phyloP scores from a whole-genome alignment of 2,113 vertebrate genomes.

The Lichenostomus cassidix region DNA sequence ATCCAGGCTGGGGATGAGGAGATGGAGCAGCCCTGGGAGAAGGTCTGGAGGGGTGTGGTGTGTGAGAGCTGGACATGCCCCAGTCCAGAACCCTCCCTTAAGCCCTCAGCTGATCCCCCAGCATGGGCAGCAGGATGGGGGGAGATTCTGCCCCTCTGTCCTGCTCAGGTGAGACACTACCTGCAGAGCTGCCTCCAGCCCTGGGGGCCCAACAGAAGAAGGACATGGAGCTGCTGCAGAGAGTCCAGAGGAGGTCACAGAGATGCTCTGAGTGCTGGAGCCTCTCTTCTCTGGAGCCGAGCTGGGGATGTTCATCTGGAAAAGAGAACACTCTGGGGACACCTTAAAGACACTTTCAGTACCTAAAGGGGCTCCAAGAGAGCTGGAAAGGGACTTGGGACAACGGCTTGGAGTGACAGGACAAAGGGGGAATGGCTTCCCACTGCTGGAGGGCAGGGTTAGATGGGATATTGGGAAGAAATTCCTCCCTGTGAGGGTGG shows the following conservation, averaged over 20 bases:
- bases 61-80: not conserved
- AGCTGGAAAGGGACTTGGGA: not conserved
- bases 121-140: not conserved
- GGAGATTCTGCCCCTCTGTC: not conserved
- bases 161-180: not conserved
- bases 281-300: not conserved
- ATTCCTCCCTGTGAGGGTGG: rapidly evolving
- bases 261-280: not conserved
- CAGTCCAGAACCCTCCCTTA: not conserved
- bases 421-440: not conserved
- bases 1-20: not conserved
- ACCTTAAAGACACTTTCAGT: not conserved
- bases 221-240: not conserved
- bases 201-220: not conserved
- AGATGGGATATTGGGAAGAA: not conserved
- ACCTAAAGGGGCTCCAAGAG: not conserved
- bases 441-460: not conserved
- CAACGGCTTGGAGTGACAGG: not conserved
- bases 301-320: not conserved
- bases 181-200: not conserved
- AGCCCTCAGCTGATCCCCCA: not conserved
- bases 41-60: not conserved
- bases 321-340: not conserved
- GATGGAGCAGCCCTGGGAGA: not conserved
- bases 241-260: not conserved